phyloP scores from a whole-genome alignment of 2,888 invertebrate species.

The Ophraella communa region DNA sequence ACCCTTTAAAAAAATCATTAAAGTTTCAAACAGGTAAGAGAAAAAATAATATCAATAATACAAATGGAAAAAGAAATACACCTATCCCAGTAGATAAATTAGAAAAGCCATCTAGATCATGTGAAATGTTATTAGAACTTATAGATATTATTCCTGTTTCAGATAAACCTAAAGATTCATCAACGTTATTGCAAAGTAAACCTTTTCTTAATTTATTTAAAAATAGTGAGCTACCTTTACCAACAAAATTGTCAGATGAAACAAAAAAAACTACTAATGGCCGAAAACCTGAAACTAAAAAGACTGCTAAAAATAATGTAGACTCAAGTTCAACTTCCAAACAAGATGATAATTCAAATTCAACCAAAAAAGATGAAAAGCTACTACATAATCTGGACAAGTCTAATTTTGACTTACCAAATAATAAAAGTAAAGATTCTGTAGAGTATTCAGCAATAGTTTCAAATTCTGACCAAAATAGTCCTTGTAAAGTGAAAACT shows the following conservation, averaged over 20 bases:
- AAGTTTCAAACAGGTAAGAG: neutral
- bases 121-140: constrained; percentile 2
- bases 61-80: neutral
- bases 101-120: neutral
- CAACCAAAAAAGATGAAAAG: neutral
- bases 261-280: neutral
- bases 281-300: constrained; percentile 1
- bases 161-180: neutral
- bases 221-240: neutral
- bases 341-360: neutral
- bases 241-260: neutral
- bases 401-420: neutral
- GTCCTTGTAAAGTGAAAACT: neutral
- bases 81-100: neutral
- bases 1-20: neutral
- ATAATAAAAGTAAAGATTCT: neutral
- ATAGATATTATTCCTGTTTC: neutral
- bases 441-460: neutral
- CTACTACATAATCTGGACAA: neutral
- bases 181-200: neutral
- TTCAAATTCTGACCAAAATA: neutral
- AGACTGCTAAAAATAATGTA: neutral
- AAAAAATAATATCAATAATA: neutral
- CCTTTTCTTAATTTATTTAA: constrained; percentile 4
- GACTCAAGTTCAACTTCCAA: neutral